Evolutionary conservation across 1,140 invertebrate genomes (phyloP), one percentile per base, ranked within the genome.

Genomic region (Drosophila subpulchrella): DNA sequence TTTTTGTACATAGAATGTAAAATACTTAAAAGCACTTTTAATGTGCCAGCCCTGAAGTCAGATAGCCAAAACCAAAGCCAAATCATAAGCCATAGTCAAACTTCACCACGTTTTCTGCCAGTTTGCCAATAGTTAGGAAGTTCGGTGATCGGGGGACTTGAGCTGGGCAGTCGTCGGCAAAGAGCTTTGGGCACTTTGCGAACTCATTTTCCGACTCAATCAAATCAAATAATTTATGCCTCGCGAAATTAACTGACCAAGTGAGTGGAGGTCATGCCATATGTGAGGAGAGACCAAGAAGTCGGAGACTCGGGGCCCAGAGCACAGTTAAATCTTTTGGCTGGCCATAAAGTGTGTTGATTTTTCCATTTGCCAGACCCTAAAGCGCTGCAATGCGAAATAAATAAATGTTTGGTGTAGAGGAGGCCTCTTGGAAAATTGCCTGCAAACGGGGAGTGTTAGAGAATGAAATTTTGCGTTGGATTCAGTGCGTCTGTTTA

Each of bases 151-250:
- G 50, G 34, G 12, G 12, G 44, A 71, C 27, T 42, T 56, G 42
- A 41, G 63, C 15, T 48, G n/a, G 32, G n/a, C 38, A 68, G 60
- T 68, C 44, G 68, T 68, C 44, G 68, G 44, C 65, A 68, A 78
- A 84, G 59, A 53, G 88, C 88, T 84, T 81, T 67, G 74, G 82
- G 88, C 88, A 75, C 57, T 91, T 84, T 85, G 84, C 81, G 89
- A 91, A 91, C 88, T 91, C 88, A 84, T 91, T 91, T 91, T 91
- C 83, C 78, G 85, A 91, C 88, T 91, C 88, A 91, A 91, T 91
- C 88, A 91, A 91, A 91, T 91, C 83, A 91, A 91, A 91, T 91
- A 91, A 91, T 91, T 91, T 91, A 91, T 91, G 90, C 71, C 50
- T 79, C 44, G 73, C 78, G 59, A 76, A 91, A 91, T 85, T 85